Base-by-base conservation (phyloP, 2,113 vertebrate genomes). In the Ictidomys tridecemlineatus region DNA sequence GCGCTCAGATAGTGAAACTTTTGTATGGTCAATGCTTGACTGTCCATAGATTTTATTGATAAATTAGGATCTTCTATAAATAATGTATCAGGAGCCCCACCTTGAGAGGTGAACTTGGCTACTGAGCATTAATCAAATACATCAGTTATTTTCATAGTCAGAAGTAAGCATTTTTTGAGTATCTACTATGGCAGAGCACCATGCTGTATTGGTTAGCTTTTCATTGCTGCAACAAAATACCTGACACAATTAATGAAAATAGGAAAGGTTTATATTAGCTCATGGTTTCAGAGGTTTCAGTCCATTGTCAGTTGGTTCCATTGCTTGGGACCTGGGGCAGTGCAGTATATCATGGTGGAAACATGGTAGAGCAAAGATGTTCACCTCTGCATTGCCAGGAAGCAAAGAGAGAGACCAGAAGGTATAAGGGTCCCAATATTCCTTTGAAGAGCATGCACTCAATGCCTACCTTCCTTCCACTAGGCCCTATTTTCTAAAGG, bases 401-500 rank as follows among this genome's bases (percentile, higher is more conserved):
- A 76, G 17, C 61, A 24, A 37, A 61, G 70, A 63, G 79, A 73
- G 79, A 73, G 14, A 7, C 17, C 22, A 7, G 4, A 51, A 39
- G 3, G 22, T 0, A 0, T 5, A 16, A 51, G 10, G 10, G 9
- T 24, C 34, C 26, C 14, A 30, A 3, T 51, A 74, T 22, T 39
- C 16, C 17, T 30, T 58, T 72, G 17, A 80, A 14, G 51, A 28
- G 20, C 14, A 14, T 28, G 24, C 4, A 1, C 16, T 32, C 13
- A 37, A 28, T 83, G 17, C 37, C 56, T 30, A 26, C 20, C 8
- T 37, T 37, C 24, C 5, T 48, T 74, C 6, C 48, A 14, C n/a
- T 45, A 8, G 16, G 2, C 20, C 10, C 14, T 63, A 63, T 26
- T 24, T 63, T 63, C 24, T 28, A 63, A 63, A 63, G 61, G 22